Evolutionary conservation across 2,888 invertebrate genomes (phyloP).

Genomic region (Andrena hattorfiana): DNA sequence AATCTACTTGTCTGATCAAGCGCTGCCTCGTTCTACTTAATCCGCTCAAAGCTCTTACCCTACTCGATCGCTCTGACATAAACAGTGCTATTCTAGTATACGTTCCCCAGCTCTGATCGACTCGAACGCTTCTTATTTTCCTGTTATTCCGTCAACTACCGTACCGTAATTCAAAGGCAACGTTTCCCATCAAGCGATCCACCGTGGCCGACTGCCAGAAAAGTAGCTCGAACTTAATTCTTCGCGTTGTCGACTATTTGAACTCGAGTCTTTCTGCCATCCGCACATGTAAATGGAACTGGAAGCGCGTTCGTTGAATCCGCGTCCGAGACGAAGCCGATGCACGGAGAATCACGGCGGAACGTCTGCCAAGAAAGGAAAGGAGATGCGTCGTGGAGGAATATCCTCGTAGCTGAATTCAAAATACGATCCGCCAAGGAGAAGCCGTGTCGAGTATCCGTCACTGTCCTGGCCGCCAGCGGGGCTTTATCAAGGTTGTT

Average conservation of each 20-base stretch:
- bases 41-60: not conserved
- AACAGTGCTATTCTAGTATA: too few species aligned
- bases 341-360: not conserved
- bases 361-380: not conserved
- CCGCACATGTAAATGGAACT: conserved; percentile 6
- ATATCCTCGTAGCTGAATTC: conserved; percentile 49
- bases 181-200: not conserved
- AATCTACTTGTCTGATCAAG: not conserved
- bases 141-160: too few species aligned
- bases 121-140: too few species aligned
- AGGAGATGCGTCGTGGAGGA: conserved; percentile 20
- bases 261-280: not conserved
- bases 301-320: not conserved
- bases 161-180: not conserved
- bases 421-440: conserved; percentile 50
- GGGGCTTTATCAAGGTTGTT: conserved; percentile 75
- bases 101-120: too few species aligned
- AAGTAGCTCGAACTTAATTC: not conserved
- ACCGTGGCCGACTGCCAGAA: not conserved
- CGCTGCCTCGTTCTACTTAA: not conserved
- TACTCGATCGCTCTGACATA: too few species aligned
- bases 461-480: conserved; percentile 74
- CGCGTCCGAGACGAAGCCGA: not conserved
- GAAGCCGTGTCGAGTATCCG: conserved; percentile 65
- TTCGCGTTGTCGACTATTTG: not conserved